These are phyloP conservation scores for Aegithalos caudatus DNA, from an alignment of 2,113 vertebrate genomes.

Conservation along the genomic window DNA sequence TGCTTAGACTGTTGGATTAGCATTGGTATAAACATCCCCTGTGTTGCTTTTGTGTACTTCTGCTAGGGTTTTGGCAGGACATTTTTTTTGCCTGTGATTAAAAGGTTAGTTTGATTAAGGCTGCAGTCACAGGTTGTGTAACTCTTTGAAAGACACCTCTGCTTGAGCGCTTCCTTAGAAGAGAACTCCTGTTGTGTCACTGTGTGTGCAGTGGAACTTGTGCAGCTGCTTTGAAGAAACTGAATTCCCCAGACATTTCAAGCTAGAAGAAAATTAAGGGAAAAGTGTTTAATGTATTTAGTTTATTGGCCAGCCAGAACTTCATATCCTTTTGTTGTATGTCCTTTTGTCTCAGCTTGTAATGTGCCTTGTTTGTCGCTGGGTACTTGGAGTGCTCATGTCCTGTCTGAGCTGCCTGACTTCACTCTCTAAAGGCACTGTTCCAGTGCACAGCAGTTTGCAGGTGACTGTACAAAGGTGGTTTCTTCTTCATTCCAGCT, in stretches of 20 bases:
- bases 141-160: slow-evolving; percentile 44
- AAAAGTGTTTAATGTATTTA: slow-evolving; percentile 32
- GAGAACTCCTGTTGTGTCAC: slow-evolving; percentile 31
- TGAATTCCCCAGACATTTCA: slow-evolving; percentile 43
- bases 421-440: neutral
- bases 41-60: slow-evolving; percentile 37
- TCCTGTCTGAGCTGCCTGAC: neutral
- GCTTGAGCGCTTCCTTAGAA: slow-evolving; percentile 59
- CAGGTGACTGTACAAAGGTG: neutral
- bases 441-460: neutral
- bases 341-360: neutral
- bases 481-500: neutral
- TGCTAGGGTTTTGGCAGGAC: neutral
- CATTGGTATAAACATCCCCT: slow-evolving; percentile 34
- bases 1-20: slow-evolving; percentile 58
- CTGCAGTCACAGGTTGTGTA: slow-evolving; percentile 49
- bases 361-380: neutral
- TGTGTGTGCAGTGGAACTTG: slow-evolving; percentile 22
- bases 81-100: slow-evolving; percentile 1
- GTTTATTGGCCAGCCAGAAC: neutral
- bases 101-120: slow-evolving; percentile 20
- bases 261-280: slow-evolving; percentile 35
- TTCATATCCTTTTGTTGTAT: neutral
- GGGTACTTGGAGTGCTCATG: neutral
- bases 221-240: slow-evolving; percentile 44